Base-by-base conservation (phyloP, 2,888 invertebrate genomes). In the Archips xylosteana region DNA sequence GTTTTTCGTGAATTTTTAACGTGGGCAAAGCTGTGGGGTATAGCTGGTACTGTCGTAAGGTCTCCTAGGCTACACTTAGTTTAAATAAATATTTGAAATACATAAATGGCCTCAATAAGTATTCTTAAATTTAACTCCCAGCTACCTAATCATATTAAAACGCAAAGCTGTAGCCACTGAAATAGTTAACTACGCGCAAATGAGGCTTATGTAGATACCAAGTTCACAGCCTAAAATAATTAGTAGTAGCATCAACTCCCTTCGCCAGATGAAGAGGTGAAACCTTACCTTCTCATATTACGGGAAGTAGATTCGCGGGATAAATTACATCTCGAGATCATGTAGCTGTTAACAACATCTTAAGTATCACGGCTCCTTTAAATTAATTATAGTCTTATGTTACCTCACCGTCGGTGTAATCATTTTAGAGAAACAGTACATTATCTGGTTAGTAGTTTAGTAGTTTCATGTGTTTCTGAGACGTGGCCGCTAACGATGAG, bases 281-380 rank as follows among this genome's bases (percentile, higher is more conserved):
- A 51, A 36, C 65, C 65, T 5, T 51, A 51, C 65, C 36, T 32
- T 39, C 51, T 51, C 51, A 12, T 51, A 47, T 65, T 64, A n/a
- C 49, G 32, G 36, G 49, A 51, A 51, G 65, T 65, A 65, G n/a
- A n/a, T 13, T n/a, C 32, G n/a, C n/a, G 49, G 34, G 64, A 64
- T 65, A 39, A 51, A 65, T 51, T 65, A 49, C 32, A 65, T 32
- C 65, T n/a, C 15, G 51, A 36, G 49, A 65, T 65, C 65, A 36
- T 65, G 65, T 64, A 49, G 42, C 63, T 47, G 63, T 63, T 63
- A 63, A 65, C 65, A 36, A 65, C 36, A 36, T 49, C 65, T 65
- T 51, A n/a, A n/a, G n/a, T n/a, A 65, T 13, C 63, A 47, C 45
- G 63, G 51, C 51, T 65, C 9, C 64, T 51, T 51, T 13, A 15